Evolutionary conservation across 2,888 invertebrate species (phyloP).

Genomic region (Ophion obscuratus): DNA sequence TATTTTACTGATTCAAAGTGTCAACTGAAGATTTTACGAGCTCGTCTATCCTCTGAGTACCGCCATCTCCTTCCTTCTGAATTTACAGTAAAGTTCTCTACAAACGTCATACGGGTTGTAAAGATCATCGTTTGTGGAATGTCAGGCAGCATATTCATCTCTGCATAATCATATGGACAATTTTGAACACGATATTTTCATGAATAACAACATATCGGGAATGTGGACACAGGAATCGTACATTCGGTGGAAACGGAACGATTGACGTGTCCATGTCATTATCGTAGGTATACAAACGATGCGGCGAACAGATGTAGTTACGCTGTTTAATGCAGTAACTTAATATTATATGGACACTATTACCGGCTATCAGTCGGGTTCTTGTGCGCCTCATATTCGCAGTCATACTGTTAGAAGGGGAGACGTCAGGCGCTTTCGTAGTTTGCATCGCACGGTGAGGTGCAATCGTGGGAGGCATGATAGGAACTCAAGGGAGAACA

Average conservation of each 20-base stretch:
- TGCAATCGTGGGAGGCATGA: constrained; percentile 55
- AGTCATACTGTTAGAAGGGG: constrained; percentile 27
- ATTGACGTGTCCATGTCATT: constrained; percentile 33
- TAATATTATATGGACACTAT: constrained; percentile 61
- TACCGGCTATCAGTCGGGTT: constrained; percentile 51
- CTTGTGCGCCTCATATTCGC: constrained; percentile 35
- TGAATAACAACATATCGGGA: constrained; percentile 9
- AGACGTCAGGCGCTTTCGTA: constrained; percentile 3
- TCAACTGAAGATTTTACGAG: constrained; percentile 40
- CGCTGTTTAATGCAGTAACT: constrained; percentile 55
- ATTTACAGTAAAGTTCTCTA: constrained; percentile 24
- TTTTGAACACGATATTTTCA: not conserved
- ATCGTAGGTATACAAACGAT: constrained; percentile 12
- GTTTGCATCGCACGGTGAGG: constrained; percentile 9
- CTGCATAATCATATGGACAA: constrained; percentile 4
- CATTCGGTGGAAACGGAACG: not conserved
- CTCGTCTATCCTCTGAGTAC: constrained; percentile 12
- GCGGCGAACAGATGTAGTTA: constrained; percentile 31
- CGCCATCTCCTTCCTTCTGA: constrained; percentile 10
- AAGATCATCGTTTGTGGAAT: constrained; percentile 32
- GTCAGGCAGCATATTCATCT: constrained; percentile 29
- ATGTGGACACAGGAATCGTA: not conserved
- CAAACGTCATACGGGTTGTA: constrained; percentile 11
- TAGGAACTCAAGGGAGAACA: constrained; percentile 51
- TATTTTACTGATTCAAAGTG: constrained; percentile 58